Evolutionary conservation across 2,113 vertebrate species (phyloP).

Genomic region (Sphaerodactylus townsendi): DNA sequence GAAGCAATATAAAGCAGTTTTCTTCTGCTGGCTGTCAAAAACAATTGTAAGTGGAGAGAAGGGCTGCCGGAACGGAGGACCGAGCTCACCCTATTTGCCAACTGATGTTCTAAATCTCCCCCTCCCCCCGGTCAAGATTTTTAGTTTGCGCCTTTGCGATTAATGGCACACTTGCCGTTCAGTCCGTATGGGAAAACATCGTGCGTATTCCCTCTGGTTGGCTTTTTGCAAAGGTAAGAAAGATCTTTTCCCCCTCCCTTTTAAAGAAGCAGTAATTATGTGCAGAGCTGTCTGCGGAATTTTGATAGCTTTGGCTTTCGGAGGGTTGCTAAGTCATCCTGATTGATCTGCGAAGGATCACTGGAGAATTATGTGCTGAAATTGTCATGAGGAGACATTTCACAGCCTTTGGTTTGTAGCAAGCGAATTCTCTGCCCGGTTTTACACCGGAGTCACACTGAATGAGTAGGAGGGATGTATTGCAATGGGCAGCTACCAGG

Average conservation of each 20-base stretch:
- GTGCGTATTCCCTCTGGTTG: neutral
- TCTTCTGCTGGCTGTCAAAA: neutral
- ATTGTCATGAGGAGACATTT: neutral
- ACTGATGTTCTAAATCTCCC: no score
- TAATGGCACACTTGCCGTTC: neutral
- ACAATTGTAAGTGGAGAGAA: neutral
- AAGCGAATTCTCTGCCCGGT: neutral
- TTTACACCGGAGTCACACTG: neutral
- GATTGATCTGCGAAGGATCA: neutral
- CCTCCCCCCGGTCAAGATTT: no score
- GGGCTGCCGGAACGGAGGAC: accelerated
- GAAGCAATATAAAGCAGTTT: neutral
- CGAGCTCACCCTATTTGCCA: neutral
- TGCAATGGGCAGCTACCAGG: neutral
- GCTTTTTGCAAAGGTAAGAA: neutral
- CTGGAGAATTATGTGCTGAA: neutral
- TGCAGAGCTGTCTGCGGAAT: neutral
- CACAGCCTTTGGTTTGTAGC: neutral
- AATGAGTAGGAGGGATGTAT: neutral
- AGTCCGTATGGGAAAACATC: no score
- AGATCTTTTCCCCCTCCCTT: neutral
- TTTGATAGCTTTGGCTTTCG: neutral
- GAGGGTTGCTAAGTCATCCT: accelerated
- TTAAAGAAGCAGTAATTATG: neutral
- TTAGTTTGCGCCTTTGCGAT: neutral